Base-by-base conservation (phyloP, 23 tunicate genomes). In the Trididemnum nubilum region DNA sequence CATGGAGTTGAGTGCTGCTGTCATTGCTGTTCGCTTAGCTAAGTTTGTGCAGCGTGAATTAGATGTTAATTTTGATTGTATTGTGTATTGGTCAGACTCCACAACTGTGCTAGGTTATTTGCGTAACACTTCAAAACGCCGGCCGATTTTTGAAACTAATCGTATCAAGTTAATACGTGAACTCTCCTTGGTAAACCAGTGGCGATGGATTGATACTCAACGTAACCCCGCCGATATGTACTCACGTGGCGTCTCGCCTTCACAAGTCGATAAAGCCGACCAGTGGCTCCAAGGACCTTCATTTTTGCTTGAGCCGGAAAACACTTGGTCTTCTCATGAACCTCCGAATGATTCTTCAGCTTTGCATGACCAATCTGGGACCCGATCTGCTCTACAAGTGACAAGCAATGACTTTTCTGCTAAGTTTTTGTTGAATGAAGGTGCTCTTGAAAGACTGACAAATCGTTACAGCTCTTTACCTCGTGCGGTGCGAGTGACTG, bases 201-300 rank as follows among this genome's bases (percentile, higher is more conserved):
- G 74, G 74, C 37, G 37, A 7, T 67, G 74, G 74, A 33, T 67
- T 5, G 74, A 67, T 7, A 67, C 74, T 67, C 38, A 5, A 7
- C 37, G 38, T 5, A 67, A 67, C 22, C 74, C 74, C 3, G 74
- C 74, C n/a, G 74, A 67, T 67, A 9, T 33, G 9, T 67, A 30
- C 38, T 67, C 74, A 3, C 74, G 74, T 38, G 74, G 74, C 38
- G 74, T 33, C n/a, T 67, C 74, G 38, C 74, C 74, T 5, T 31
- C 2, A 7, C 74, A 67, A 67, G 38, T 67, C 38, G 9, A 33
- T 33, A 33, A 67, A 67, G 74, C 38, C 38, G 38, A 67, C 2
- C 9, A 67, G 38, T 67, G 74, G 74, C 37, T 67, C 12, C 12
- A 31, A 4, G 37, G 38, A 31, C 74, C 74, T 5, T 32, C 37